Base-by-base conservation (phyloP, 2,888 invertebrate species). In the Eudasyphora cyanicolor region DNA sequence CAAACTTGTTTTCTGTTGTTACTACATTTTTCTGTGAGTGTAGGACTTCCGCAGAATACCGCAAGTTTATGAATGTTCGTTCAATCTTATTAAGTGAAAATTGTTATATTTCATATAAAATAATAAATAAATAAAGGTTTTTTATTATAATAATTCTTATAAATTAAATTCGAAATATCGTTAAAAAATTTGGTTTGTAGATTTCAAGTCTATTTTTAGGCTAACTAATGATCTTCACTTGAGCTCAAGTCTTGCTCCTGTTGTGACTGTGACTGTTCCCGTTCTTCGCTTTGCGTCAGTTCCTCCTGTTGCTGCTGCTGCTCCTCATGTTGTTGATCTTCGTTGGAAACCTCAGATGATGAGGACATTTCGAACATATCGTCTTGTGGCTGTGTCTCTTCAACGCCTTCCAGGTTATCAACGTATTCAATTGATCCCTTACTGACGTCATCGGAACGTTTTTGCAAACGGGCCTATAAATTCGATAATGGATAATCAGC, bases 321-420 rank as follows among this genome's bases (percentile, higher is more conserved):
- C 62, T 77, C 51, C 42, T 49, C 64, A 35, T 74, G 67, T 49
- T 85, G 86, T 29, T 85, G 86, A 70, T 88, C 84, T 73, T 88
- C 88, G 70, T 87, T 88, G 21, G 90, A 87, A 35, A 90, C 89
- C 86, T 91, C 91, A 12, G 91, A 90, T 10, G 91, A 90, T 24
- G 90, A 88, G 10, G 89, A 88, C 24, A 90, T 88, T 81, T 90
- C 88, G 81, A 89, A 89, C 21, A 87, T 79, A 82, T 90, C 89
- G 76, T 88, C 88, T 75, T 87, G 78, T 38, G 79, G 79, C 32
- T 84, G 84, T 38, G 71, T 60, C 2, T 73, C 81, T 57, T 81
- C 76, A 19, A 78, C 81, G 27, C 78, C 84, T 27, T 35, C 60
- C 24, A 45, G 79, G 74, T 86, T 85, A 67, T 64, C 80, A 6